phyloP scores from a whole-genome alignment of 2,797 vertebrate species.

The Pangasius larnaudii region DNA sequence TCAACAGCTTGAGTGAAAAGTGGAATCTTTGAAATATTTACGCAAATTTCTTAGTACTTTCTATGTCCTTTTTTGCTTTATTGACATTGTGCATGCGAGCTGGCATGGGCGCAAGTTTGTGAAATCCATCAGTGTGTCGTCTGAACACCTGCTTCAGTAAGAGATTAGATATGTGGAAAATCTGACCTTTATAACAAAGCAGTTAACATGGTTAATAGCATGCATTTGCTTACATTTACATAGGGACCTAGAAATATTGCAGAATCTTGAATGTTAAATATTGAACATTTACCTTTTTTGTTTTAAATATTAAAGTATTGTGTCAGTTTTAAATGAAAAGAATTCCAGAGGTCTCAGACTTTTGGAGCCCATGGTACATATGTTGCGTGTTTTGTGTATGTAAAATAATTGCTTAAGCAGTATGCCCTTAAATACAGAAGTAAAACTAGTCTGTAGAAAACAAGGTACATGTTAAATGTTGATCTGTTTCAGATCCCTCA shows the following conservation, averaged over 20 bases:
- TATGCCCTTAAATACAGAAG: neutral
- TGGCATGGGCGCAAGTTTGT: neutral
- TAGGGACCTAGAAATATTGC: neutral
- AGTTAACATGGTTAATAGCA: neutral
- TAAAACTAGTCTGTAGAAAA: neutral
- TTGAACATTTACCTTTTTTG: neutral
- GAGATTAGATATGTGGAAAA: neutral
- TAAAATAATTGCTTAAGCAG: neutral
- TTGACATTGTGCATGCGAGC: neutral
- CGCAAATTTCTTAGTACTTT: neutral
- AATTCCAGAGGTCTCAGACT: neutral
- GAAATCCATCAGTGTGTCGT: neutral
- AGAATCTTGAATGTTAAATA: neutral
- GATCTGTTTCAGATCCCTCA: constrained; percentile 84
- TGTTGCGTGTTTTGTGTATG: neutral
- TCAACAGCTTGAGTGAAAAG: neutral
- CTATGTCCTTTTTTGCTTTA: neutral
- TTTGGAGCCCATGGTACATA: neutral
- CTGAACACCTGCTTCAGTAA: neutral
- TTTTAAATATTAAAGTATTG: neutral
- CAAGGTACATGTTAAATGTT: neutral
- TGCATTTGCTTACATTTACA: neutral
- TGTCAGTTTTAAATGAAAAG: neutral
- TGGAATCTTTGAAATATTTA: neutral
- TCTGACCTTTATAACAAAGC: neutral